Evolutionary conservation across 2,888 invertebrate species (phyloP), one percentile per base, ranked within the genome.

Genomic region (Leptarthrus brevirostris): DNA sequence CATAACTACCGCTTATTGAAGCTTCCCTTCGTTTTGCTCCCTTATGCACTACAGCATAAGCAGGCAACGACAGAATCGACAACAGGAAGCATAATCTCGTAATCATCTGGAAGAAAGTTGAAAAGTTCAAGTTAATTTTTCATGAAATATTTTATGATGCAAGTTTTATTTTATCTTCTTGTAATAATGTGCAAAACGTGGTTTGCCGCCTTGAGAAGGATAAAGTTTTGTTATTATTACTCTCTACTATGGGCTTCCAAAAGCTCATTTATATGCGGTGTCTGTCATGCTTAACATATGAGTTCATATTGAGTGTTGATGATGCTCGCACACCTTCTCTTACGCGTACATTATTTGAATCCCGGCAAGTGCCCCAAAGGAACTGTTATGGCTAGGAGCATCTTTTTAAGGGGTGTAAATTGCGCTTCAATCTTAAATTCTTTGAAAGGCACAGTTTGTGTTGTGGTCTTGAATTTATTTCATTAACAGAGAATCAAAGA

Each of bases 1-100:
- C 89, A 54, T 89, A 88, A 0, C 87, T 87, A 14, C 20, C 44
- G 30, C 49, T 34, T 0, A 88, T 86, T 8, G 88, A 77, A 0
- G 79, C 78, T 40, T 80, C 81, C 2, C 80, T 79, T 79, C 84
- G 70, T 76, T 82, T 79, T 2, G 79, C 18, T 2, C 81, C 80
- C 64, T 81, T 81, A 26, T 74, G 79, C 10, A 82, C 78, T 47
- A 83, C 82, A 16, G 81, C 83, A 47, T 79, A 72, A 16, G 26
- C 20, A 24, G 44, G 18, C 12, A 18, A 12, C 22, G 24, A 56
- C 16, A 58, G 6, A 1, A 58, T 24, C 73, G 47, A 44, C 24
- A 64, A 14, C 22, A 79, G 71, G 58, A 82, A 73, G 69, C 81
- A 73, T 61, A 77, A 77, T 49, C 79, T 79, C 14, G 80, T 74